Conservation (phyloP, 2,888 invertebrate species). For the Unio delphinus region DNA sequence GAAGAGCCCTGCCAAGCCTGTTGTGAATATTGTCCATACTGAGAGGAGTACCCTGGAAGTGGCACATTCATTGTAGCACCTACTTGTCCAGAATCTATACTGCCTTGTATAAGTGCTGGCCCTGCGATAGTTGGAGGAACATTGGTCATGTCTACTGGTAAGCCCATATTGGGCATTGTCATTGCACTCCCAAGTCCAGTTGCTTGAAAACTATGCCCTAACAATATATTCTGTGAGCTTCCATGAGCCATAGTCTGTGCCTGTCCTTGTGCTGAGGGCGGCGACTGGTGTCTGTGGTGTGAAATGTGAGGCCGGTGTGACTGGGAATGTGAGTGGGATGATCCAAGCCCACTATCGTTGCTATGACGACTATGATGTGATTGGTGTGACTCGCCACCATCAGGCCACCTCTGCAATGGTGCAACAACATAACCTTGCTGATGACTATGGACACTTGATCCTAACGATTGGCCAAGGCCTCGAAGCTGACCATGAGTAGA, state of each 20-base stretch:
- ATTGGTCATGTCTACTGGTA: slow-evolving; percentile 30
- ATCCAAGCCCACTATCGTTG: slow-evolving; percentile 20
- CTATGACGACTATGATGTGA: slow-evolving; percentile 26
- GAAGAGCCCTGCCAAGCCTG: slow-evolving; percentile 50
- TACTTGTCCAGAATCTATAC: slow-evolving; percentile 70
- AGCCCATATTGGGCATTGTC: slow-evolving; percentile 34
- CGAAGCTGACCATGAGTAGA: slow-evolving; percentile 18
- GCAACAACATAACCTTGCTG: slow-evolving; percentile 43
- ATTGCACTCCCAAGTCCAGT: slow-evolving; percentile 25
- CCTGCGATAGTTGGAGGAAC: slow-evolving; percentile 19
- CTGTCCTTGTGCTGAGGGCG: slow-evolving; percentile 31
- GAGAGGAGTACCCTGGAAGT: slow-evolving; percentile 58
- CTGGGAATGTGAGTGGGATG: slow-evolving; percentile 38
- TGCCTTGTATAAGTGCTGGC: slow-evolving; percentile 44
- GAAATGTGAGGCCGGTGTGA: slow-evolving; percentile 49
- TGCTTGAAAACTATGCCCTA: slow-evolving; percentile 33
- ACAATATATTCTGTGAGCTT: slow-evolving; percentile 35
- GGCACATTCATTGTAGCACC: slow-evolving; percentile 71
- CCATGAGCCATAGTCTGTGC: slow-evolving; percentile 20
- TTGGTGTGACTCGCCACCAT: slow-evolving; percentile 29
- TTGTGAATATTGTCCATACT: slow-evolving; percentile 51
- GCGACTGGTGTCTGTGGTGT: slow-evolving; percentile 46
- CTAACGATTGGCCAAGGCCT: slow-evolving; percentile 13
- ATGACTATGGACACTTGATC: slow-evolving; percentile 27
- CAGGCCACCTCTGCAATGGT: slow-evolving; percentile 36